Evolutionary conservation across 2,113 vertebrate genomes (phyloP).

Genomic region (Nansenia antarctica): DNA sequence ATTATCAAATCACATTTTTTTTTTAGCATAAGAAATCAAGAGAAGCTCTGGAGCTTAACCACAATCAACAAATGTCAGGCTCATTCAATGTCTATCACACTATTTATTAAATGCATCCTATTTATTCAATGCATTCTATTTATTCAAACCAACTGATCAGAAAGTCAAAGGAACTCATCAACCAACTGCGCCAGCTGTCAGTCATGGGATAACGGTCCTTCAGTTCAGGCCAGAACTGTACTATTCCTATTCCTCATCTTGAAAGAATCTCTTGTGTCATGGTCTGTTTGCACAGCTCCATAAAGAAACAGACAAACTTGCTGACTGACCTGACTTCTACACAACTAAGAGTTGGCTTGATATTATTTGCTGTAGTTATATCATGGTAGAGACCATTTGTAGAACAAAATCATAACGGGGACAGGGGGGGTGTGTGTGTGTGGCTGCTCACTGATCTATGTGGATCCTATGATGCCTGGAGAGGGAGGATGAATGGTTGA

Average conservation of each 20-base stretch:
- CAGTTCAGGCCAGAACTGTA: slow-evolving; percentile 18
- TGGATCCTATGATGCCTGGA: slow-evolving; percentile 79
- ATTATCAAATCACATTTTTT: slow-evolving; percentile 49
- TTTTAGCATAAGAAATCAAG: slow-evolving; percentile 63
- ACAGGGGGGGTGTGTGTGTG: background rate
- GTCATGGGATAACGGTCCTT: slow-evolving; percentile 48
- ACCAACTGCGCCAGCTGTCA: slow-evolving; percentile 25
- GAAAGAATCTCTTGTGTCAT: background rate
- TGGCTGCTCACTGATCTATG: slow-evolving; percentile 61
- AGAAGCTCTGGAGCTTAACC: slow-evolving; percentile 51
- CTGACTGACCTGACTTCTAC: slow-evolving; percentile 31
- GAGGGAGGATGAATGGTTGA: slow-evolving; percentile 81
- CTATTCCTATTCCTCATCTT: background rate
- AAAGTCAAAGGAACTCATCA: slow-evolving; percentile 34
- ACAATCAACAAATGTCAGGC: slow-evolving; percentile 51
- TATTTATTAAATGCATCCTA: slow-evolving; percentile 44
- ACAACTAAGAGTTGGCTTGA: slow-evolving; percentile 39
- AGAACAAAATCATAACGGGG: slow-evolving; percentile 30
- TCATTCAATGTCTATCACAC: slow-evolving; percentile 41
- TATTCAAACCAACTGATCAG: slow-evolving; percentile 32
- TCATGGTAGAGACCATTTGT: slow-evolving; percentile 37
- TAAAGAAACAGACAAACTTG: slow-evolving; percentile 18
- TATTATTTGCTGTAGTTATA: slow-evolving; percentile 28
- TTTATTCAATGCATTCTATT: too few species aligned
- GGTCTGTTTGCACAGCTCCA: slow-evolving; percentile 26